phyloP scores from a whole-genome alignment of 2,113 vertebrate species.

The Labeo rohita region DNA sequence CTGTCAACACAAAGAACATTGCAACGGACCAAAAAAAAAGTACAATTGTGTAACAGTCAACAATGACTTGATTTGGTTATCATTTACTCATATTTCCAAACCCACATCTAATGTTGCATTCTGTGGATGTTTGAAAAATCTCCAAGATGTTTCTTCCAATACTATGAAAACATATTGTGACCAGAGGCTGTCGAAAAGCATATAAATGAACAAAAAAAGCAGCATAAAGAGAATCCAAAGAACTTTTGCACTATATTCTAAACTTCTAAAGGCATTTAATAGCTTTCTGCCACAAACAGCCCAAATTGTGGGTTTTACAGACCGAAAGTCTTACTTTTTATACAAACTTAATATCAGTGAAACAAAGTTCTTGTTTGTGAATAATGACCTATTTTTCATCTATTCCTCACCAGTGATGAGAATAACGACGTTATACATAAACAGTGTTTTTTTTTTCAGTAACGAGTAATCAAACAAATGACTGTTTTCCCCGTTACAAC shows the following conservation, averaged over 20 bases:
- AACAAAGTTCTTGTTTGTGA: neutral
- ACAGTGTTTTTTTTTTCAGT: too few species aligned
- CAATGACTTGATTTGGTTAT: neutral
- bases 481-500: too few species aligned
- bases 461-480: too few species aligned
- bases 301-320: neutral
- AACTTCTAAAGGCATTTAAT: neutral
- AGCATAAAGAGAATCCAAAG: neutral
- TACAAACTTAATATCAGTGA: neutral
- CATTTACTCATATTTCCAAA: neutral
- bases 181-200: neutral
- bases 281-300: neutral
- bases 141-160: neutral
- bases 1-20: constrained; percentile 32
- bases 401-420: too few species aligned
- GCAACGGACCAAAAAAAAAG: neutral
- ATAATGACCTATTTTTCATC: neutral
- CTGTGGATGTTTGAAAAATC: neutral
- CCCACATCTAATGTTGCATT: neutral
- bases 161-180: neutral
- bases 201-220: neutral
- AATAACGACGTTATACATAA: too few species aligned
- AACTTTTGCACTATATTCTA: neutral
- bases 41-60: neutral
- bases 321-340: neutral